Base-by-base conservation (phyloP, 2,888 invertebrate species). In the Sthenelais limicola region DNA sequence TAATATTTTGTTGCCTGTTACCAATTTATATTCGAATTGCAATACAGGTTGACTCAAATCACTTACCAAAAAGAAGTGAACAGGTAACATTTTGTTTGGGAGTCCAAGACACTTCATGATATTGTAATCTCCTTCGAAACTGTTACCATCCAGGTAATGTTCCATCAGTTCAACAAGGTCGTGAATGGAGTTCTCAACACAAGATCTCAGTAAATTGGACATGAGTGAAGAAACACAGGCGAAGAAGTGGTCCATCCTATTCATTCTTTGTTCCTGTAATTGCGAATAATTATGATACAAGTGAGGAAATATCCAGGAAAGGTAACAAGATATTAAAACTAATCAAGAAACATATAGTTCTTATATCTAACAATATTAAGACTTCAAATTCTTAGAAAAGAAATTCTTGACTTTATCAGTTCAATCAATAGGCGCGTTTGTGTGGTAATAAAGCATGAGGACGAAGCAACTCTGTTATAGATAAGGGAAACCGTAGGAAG, bases 181-280 rank as follows among this genome's bases (percentile, higher is more conserved):
- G 26, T 79, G 73, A 52, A 88, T 81, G 5, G 88, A 87, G 71
- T 81, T 80, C 58, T 78, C 79, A 21, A 87, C 85, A 76, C 83
- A 84, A 58, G 80, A 79, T n/a, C 88, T 77, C 48, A 97, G 82
- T 84, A 96, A 93, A 71, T 90, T 90, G 0, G 95, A 94, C 91
- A 97, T 92, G 56, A 96, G 86, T 0, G 92, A 90, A 75, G 93
- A 93, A 3, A 94, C 91, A 78, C 92, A 91, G 32, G 90, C 88
- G 82, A 94, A 94, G 78, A 93, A 92, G 73, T 90, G 90, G 74
- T 91, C 90, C 52, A 94, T 90, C 66, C 91, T 88, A 5, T 89
- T 88, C 1, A 90, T 76, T 35, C 87, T 77, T 38, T 77, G 71
- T 0, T 73, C 80, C 86, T 86, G 76, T n/a, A n/a, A n/a, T n/a